These are phyloP conservation scores for Tipula unca DNA, from an alignment of 2,888 invertebrate genomes.

Conservation along the genomic window DNA sequence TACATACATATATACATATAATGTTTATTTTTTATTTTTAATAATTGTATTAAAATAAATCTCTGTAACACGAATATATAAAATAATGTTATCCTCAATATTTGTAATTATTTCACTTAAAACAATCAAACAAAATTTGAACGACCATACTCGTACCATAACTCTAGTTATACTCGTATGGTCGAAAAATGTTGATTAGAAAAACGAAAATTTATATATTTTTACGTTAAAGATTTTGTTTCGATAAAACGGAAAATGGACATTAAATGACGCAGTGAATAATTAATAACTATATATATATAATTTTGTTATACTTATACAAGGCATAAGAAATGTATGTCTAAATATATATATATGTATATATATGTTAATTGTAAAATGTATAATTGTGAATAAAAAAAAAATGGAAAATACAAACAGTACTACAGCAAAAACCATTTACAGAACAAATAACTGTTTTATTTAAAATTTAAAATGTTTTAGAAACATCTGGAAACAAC, in stretches of 20 bases:
- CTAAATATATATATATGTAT: neutral
- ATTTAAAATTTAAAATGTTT: neutral
- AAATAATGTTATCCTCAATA: neutral
- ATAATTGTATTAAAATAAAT: neutral
- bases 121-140: neutral
- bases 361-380: conserved; percentile 1
- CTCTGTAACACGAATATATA: neutral
- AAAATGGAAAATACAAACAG: neutral
- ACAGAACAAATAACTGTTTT: neutral
- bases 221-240: neutral
- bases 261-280: neutral
- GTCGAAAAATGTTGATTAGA: neutral
- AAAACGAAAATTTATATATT: neutral
- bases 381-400: neutral
- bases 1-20: neutral
- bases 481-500: too few species aligned
- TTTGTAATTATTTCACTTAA: neutral
- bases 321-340: neutral
- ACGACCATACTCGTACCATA: neutral
- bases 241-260: neutral
- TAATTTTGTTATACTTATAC: neutral
- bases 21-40: neutral
- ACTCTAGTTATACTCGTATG: neutral
- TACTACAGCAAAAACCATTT: neutral
- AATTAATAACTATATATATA: neutral